These are phyloP conservation scores for Ectropis grisescens DNA, from an alignment of 1,140 invertebrate genomes.

Conservation along the genomic window DNA sequence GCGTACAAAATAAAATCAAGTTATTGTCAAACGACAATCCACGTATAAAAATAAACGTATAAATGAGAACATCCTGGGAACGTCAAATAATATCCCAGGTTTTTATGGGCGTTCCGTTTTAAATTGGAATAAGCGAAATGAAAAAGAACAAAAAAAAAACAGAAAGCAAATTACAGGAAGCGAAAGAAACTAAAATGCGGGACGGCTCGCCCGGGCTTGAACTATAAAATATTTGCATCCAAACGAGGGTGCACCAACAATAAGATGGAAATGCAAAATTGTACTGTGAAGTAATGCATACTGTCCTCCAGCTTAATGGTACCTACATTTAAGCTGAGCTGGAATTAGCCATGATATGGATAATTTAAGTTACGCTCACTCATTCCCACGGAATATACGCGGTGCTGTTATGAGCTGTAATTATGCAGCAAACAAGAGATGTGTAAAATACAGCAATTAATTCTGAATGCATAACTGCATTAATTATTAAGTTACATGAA, in stretches of 20 bases:
- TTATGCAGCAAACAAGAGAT: too few species aligned
- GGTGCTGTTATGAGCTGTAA: too few species aligned
- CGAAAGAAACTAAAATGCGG: conserved; percentile 32
- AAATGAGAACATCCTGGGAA: too few species aligned
- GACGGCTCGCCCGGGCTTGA: conserved; percentile 25
- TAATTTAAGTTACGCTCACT: conserved; percentile 4
- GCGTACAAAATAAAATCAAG: too few species aligned
- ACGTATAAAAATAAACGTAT: too few species aligned
- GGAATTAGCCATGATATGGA: conserved; percentile 9
- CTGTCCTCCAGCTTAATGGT: conserved; percentile 21
- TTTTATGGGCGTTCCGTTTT: conserved; percentile 19
- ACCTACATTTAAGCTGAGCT: conserved; percentile 7
- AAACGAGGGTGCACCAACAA: conserved; percentile 39
- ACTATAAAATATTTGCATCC: conserved; percentile 52
- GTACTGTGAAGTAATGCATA: conserved; percentile 23
- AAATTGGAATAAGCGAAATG: conserved; percentile 23
- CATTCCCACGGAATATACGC: too few species aligned
- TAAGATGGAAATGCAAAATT: conserved; percentile 46
- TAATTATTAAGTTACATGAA: too few species aligned
- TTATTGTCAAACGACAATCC: too few species aligned
- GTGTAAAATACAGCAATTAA: too few species aligned
- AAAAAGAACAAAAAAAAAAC: conserved; percentile 23
- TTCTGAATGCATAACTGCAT: too few species aligned
- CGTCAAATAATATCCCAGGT: conserved; percentile 13
- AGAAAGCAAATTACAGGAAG: conserved; percentile 39